These are phyloP conservation scores for Vimba vimba DNA, from an alignment of 2,113 vertebrate genomes.

Conservation along the genomic window DNA sequence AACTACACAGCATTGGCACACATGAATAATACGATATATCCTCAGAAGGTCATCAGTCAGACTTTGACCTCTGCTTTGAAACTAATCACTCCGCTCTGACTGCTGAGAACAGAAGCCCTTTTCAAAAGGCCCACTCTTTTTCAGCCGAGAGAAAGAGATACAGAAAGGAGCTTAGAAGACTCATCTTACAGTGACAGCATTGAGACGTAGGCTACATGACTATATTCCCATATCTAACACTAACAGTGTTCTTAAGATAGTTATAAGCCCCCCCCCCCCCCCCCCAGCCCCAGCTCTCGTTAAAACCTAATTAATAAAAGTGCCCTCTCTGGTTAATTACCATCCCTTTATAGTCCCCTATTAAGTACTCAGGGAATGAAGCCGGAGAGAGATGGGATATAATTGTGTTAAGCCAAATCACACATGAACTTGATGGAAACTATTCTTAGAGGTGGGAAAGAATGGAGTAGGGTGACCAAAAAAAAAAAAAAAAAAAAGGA, in stretches of 20 bases:
- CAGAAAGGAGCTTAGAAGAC: conserved; percentile 25
- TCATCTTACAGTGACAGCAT: conserved; percentile 34
- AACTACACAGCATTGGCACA: neutral
- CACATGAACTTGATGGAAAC: conserved; percentile 69
- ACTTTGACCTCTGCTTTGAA: conserved; percentile 26
- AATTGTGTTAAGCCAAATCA: conserved; percentile 73
- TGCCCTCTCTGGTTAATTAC: conserved; percentile 73
- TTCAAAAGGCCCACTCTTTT: neutral
- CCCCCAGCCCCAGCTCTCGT: conserved; percentile 59
- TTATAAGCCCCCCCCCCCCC: conserved; percentile 44
- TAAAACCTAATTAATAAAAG: conserved; percentile 73
- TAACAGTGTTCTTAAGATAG: conserved; percentile 65
- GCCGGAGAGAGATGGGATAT: conserved; percentile 60
- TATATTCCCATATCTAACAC: conserved; percentile 54
- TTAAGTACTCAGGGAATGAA: conserved; percentile 63
- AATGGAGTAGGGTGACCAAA: conserved; percentile 17
- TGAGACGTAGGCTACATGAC: conserved; percentile 32
- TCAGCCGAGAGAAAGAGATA: neutral
- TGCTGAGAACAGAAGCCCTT: neutral
- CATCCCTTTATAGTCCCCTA: conserved; percentile 71
- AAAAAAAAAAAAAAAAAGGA: neutral
- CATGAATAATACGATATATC: conserved; percentile 7
- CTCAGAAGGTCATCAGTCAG: conserved; percentile 33
- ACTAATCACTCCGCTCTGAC: neutral
- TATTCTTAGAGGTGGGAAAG: conserved; percentile 65